phyloP scores from a whole-genome alignment of 2,888 invertebrate genomes.

The Chrysolina americana region DNA sequence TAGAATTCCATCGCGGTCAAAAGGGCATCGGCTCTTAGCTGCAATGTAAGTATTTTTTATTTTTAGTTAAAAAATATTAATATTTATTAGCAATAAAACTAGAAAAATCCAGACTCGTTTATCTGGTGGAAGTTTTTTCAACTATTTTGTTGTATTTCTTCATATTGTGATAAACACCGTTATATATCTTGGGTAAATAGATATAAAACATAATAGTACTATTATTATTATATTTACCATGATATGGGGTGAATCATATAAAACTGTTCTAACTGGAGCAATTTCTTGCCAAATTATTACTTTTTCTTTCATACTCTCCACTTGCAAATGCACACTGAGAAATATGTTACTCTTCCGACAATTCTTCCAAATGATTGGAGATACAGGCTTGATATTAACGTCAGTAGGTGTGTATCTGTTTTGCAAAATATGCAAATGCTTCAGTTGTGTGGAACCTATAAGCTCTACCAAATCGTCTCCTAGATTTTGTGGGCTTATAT shows the following conservation, averaged over 20 bases:
- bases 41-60: slow-evolving; percentile 40
- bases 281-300: slow-evolving; percentile 78
- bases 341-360: slow-evolving; percentile 73
- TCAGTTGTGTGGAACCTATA: slow-evolving; percentile 76
- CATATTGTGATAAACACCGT: too few relatives aligned
- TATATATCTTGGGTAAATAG: too few relatives aligned
- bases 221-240: slow-evolving; percentile 66
- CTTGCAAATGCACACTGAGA: slow-evolving; percentile 79
- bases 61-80: too few relatives aligned
- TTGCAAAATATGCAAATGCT: slow-evolving; percentile 81
- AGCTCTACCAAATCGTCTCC: slow-evolving; percentile 80
- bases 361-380: slow-evolving; percentile 69
- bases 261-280: slow-evolving; percentile 78
- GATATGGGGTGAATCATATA: slow-evolving; percentile 77
- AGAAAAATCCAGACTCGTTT: too few relatives aligned
- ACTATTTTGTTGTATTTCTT: too few relatives aligned
- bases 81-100: too few relatives aligned
- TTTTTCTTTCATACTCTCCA: slow-evolving; percentile 75
- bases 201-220: too few relatives aligned
- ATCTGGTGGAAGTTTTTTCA: too few relatives aligned
- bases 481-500: slow-evolving; percentile 28
- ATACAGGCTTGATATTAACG: slow-evolving; percentile 71
- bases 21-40: slow-evolving; percentile 72
- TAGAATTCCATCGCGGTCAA: slow-evolving; percentile 76
- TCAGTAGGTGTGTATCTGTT: slow-evolving; percentile 79